phyloP scores from a whole-genome alignment of 2,888 invertebrate genomes.

The Hedychridium roseum region DNA sequence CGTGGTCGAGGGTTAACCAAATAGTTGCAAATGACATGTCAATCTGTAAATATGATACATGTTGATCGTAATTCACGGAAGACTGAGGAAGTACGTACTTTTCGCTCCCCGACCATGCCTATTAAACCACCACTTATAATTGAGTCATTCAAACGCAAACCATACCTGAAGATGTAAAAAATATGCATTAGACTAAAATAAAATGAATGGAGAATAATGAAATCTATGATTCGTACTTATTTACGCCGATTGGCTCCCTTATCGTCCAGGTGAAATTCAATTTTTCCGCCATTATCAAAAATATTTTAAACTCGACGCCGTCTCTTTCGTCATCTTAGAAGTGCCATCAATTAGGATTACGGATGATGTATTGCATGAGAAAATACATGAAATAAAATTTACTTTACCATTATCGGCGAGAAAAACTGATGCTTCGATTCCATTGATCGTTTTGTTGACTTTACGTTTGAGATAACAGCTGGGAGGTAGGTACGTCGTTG shows the following conservation, averaged over 20 bases:
- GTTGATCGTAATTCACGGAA: too few species aligned
- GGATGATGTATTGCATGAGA: too few species aligned
- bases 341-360: too few species aligned
- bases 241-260: constrained; percentile 36
- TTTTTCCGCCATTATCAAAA: constrained; percentile 47
- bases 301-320: constrained; percentile 51
- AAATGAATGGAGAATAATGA: too few species aligned
- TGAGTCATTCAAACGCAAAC: constrained; percentile 39
- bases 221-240: constrained; percentile 36
- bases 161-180: constrained; percentile 40
- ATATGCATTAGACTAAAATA: neutral
- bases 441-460: constrained; percentile 40
- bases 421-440: constrained; percentile 38
- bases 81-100: neutral
- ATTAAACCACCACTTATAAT: constrained; percentile 51
- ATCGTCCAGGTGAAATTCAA: constrained; percentile 53
- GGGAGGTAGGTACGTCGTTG: constrained; percentile 48
- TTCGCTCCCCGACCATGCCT: constrained; percentile 15
- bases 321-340: constrained; percentile 45
- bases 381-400: too few species aligned
- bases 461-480: constrained; percentile 43
- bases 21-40: constrained; percentile 53
- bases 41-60: constrained; percentile 29
- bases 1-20: constrained; percentile 43
- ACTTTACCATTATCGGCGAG: constrained; percentile 36